Evolutionary conservation across 1,140 invertebrate species (phyloP), one percentile per base, ranked within the genome.

Genomic region (Drosophila nebulosa): DNA sequence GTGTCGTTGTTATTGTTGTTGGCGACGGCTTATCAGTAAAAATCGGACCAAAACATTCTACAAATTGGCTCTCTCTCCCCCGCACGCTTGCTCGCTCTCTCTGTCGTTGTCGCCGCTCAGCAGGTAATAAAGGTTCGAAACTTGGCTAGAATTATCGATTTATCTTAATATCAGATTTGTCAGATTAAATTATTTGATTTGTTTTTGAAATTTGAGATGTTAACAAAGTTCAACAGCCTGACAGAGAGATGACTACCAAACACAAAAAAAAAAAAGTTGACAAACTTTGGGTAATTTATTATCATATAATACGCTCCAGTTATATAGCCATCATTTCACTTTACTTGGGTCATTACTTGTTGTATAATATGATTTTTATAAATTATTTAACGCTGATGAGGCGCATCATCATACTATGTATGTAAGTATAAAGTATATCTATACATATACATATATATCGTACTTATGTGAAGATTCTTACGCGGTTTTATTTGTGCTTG

Each of bases 301-400:
- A 21, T 2, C 14, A 39, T 39, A 4, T 39, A 30, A 5, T 30
- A 30, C 3, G 6, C 5, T 5, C 27, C 1, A 46, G 16, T 46
- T 46, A 21, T 46, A 46, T 46, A 21, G 39, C 39, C 39, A 46
- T 46, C 16, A 46, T 55, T 22, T 55, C 14, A 16, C 14, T 21
- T 32, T 7, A 55, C 6, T 18, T 55, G 26, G 6, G 5, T 55
- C 14, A 55, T 53, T 63, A 65, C 18, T 68, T 65, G 64, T 51
- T 68, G 22, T 84, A 69, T 77, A 84, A 77, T 84, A 42, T 76
- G 52, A 58, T 53, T 70, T 62, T 66, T 85, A 50, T 74, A 68
- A 78, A 86, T 78, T 42, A 86, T 78, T 80, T 55, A 63, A 65
- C 59, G 69, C 72, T 79, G 79, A 79, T 79, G 39, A 46, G 39